phyloP scores from a whole-genome alignment of 92 coral and sea anemone genomes.

The Phenganax subtilis region DNA sequence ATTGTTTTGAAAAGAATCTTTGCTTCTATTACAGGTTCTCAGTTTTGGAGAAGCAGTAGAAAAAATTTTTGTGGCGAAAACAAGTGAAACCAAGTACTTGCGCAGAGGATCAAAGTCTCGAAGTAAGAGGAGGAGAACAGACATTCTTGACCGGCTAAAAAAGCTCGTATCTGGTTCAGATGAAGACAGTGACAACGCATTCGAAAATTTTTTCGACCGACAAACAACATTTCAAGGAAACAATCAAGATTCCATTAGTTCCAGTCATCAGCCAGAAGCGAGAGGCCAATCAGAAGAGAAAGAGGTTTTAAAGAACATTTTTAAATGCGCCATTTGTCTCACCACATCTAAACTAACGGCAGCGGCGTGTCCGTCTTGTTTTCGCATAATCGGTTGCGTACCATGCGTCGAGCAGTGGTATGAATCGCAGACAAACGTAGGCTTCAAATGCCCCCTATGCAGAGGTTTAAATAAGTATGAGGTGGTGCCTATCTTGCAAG shows the following conservation, averaged over 20 bases:
- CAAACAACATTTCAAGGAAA: too few relatives aligned
- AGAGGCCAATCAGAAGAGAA: background rate
- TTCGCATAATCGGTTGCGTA: conserved; percentile 52
- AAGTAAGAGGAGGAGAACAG: conserved; percentile 20
- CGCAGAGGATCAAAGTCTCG: conserved; percentile 5
- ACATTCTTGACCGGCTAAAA: conserved; percentile 37
- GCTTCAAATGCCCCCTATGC: conserved; percentile 51
- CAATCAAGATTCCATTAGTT: too few relatives aligned
- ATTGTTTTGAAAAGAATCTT: too few relatives aligned
- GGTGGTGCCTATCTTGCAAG: conserved; percentile 44
- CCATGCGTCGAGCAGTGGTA: conserved; percentile 66
- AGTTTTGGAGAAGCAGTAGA: conserved; percentile 44
- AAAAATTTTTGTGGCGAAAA: conserved; percentile 46
- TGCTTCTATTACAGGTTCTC: conserved; percentile 28
- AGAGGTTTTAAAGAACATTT: conserved; percentile 18
- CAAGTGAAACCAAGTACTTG: conserved; percentile 19
- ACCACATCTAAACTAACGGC: conserved; percentile 47
- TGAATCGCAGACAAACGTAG: conserved; percentile 29
- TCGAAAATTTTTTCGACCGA: too few relatives aligned
- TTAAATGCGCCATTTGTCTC: conserved; percentile 49
- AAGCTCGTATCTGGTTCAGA: conserved; percentile 22
- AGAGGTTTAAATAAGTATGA: conserved; percentile 38
- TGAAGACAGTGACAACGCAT: background rate
- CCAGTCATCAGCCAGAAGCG: background rate
- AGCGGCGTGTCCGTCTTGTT: conserved; percentile 50